Evolutionary conservation across 1,140 invertebrate species (phyloP).

Genomic region (Neotoxoptera formosana): DNA sequence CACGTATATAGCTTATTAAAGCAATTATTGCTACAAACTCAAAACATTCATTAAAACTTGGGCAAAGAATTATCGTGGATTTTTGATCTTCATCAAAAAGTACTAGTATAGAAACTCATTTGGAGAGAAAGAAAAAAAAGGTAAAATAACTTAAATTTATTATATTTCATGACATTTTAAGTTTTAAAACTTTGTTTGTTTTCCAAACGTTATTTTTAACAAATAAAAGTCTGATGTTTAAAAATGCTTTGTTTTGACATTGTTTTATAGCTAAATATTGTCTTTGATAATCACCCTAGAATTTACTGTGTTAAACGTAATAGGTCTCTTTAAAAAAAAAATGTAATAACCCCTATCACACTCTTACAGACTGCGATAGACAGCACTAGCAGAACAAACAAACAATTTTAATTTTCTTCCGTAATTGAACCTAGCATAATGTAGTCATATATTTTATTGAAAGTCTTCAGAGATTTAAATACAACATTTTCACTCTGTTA

Average conservation of each 20-base stretch:
- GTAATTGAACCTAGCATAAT: background rate
- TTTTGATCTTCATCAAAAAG: constrained; percentile 17
- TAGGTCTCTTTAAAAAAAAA: background rate
- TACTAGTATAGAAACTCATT: background rate
- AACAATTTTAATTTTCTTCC: background rate
- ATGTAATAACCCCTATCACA: background rate
- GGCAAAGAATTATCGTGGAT: too few species aligned
- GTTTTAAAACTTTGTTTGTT: constrained; percentile 13
- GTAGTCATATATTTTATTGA: background rate
- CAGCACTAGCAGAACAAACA: background rate
- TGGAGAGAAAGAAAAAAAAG: background rate
- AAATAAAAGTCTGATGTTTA: background rate
- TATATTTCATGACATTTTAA: background rate
- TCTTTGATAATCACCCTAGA: background rate
- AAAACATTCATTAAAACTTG: constrained; percentile 26
- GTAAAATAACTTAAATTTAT: constrained; percentile 3
- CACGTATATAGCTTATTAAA: background rate
- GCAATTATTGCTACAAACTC: background rate
- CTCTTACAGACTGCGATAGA: background rate
- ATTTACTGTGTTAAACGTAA: background rate
- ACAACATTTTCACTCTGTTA: background rate
- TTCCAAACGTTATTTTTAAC: background rate
- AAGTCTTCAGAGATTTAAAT: background rate
- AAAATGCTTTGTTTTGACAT: background rate
- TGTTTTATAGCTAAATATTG: background rate